These are phyloP conservation scores for Melieria omissa DNA, from an alignment of 2,888 invertebrate genomes.

Conservation along the genomic window DNA sequence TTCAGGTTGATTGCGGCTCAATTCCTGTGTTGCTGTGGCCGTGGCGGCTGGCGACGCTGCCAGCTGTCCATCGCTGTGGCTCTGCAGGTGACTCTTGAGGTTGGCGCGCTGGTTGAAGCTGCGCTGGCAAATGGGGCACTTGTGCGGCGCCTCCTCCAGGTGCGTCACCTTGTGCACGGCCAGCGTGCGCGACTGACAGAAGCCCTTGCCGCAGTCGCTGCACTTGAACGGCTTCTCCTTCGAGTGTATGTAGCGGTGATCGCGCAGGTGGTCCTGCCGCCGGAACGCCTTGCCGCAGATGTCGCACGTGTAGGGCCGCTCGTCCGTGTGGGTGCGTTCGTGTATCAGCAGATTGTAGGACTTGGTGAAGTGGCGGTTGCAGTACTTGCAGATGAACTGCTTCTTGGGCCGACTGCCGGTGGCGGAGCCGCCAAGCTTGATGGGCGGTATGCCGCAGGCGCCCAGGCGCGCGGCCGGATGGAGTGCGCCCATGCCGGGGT, in stretches of 20 bases:
- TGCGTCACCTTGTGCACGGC: constrained; percentile 96
- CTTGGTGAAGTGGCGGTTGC: constrained; percentile 96
- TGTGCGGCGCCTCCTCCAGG: constrained; percentile 92
- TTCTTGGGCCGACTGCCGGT: constrained; percentile 77
- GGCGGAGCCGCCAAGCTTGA: constrained; percentile 69
- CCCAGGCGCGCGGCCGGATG: constrained; percentile 64
- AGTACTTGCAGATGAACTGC: constrained; percentile 97
- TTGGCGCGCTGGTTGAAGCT: constrained; percentile 94
- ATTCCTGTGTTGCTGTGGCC: constrained; percentile 46
- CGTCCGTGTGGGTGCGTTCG: constrained; percentile 96
- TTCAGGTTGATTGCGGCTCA: constrained; percentile 50
- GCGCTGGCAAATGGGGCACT: constrained; percentile 88
- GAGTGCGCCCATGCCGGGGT: constrained; percentile 65
- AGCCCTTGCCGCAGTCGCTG: constrained; percentile 95
- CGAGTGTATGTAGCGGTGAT: constrained; percentile 96
- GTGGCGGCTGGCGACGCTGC: constrained; percentile 30
- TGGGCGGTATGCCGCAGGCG: constrained; percentile 68
- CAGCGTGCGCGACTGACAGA: constrained; percentile 95
- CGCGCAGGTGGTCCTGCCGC: constrained; percentile 91
- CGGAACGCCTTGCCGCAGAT: constrained; percentile 96
- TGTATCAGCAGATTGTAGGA: constrained; percentile 98
- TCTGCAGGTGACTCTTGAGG: constrained; percentile 88
- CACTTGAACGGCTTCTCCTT: constrained; percentile 99
- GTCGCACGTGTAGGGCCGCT: constrained; percentile 95
- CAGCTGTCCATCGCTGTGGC: constrained; percentile 70